Percentiles rank a stretch among this genome's conserved stretches.
Evolutionary conservation across 1,140 invertebrate genomes (phyloP).

Genomic region (Zaprionus lachaisei): DNA sequence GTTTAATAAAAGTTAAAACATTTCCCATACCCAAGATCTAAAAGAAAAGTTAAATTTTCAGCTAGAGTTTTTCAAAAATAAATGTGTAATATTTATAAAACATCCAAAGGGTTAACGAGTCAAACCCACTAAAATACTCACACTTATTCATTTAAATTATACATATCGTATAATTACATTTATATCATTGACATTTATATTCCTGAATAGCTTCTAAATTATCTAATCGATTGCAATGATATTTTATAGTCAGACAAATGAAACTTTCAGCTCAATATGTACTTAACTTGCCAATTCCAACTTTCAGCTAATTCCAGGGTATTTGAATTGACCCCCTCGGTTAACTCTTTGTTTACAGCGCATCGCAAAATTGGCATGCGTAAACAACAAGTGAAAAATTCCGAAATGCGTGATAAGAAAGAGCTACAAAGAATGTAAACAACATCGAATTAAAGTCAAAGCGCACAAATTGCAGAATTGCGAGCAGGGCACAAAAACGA

Average conservation of each 20-base stretch:
- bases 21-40: neutral
- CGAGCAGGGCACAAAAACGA: constrained; percentile 4
- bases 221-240: neutral
- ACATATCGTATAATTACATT: no score
- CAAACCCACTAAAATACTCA: no score
- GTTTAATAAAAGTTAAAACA: neutral
- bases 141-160: no score
- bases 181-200: no score
- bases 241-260: neutral
- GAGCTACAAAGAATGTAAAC: constrained; percentile 55
- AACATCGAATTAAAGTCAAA: constrained; percentile 36
- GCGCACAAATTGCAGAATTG: constrained; percentile 16
- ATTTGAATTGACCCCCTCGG: neutral
- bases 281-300: no score
- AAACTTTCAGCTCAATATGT: neutral
- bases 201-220: neutral
- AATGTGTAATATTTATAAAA: no score
- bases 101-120: no score
- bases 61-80: neutral
- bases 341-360: neutral
- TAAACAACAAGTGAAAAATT: constrained; percentile 49
- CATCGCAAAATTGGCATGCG: constrained; percentile 31
- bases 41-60: neutral
- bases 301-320: neutral
- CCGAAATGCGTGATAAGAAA: constrained; percentile 44